Evolutionary conservation across 2,797 vertebrate genomes (phyloP).

Genomic region (Allobates femoralis): DNA sequence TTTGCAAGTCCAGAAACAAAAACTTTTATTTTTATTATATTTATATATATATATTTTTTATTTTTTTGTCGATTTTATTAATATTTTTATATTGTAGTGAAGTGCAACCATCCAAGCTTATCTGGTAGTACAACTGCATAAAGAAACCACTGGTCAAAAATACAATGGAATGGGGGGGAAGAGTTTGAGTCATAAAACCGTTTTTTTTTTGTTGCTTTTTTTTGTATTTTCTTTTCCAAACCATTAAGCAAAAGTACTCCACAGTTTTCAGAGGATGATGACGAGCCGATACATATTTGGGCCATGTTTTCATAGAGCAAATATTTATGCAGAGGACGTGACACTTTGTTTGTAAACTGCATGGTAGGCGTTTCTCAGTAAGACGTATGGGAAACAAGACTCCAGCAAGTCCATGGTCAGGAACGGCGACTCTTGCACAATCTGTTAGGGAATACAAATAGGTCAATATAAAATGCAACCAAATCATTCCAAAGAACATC

Average conservation of each 20-base stretch:
- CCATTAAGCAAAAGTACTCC: conserved; percentile 79
- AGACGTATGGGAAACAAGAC: conserved; percentile 97
- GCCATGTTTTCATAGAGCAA: conserved; percentile 71
- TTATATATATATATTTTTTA: background rate
- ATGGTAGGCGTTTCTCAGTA: conserved; percentile 97
- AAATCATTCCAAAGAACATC: background rate
- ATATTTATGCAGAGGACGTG: conserved; percentile 85
- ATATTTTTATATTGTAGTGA: conserved; percentile 69
- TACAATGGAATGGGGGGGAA: conserved; percentile 75
- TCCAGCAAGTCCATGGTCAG: conserved; percentile 99
- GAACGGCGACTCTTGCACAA: conserved; percentile 98
- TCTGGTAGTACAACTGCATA: conserved; percentile 80
- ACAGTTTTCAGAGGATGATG: conserved; percentile 81
- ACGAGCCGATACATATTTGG: conserved; percentile 76
- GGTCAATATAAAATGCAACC: background rate
- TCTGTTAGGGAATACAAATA: conserved; percentile 75
- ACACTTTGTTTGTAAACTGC: conserved; percentile 97
- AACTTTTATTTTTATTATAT: conserved; percentile 43
- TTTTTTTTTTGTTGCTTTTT: conserved; percentile 66
- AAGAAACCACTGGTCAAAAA: conserved; percentile 81
- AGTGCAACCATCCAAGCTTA: conserved; percentile 81
- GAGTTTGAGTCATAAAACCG: conserved; percentile 81
- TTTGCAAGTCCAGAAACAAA: conserved; percentile 71
- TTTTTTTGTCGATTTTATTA: conserved; percentile 55
- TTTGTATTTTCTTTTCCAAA: conserved; percentile 70